Evolutionary conservation across 2,797 vertebrate genomes (phyloP), one percentile per base, ranked within the genome.

Genomic region (Gobionotothen gibberifrons): DNA sequence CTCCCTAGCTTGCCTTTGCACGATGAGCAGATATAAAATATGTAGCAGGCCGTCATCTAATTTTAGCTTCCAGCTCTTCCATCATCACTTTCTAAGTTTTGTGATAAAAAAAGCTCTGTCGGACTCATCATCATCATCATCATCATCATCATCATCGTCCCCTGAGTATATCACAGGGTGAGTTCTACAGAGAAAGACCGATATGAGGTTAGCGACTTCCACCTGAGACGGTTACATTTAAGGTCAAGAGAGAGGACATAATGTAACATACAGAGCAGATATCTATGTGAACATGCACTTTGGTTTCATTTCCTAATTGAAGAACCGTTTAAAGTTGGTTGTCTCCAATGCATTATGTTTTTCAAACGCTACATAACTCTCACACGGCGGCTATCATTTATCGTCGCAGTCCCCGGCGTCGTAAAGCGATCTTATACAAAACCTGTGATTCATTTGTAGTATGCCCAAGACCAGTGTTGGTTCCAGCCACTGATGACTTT

Each of bases 401-500:
- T 74, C 5, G n/a, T 64, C 49, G 13, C 32, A 15, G 72, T 71
- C 76, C 63, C 72, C 11, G 56, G 61, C 39, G 75, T 60, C 3
- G 61, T 55, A 64, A 89, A 87, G 36, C 52, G 46, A 77, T 57
- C 64, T 80, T 51, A 72, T 79, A 89, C 69, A 82, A 82, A 89
- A 87, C 61, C 61, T 14, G 69, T 61, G 70, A 87, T 82, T 90
- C 70, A 87, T 90, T 86, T 83, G 82, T 74, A 78, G 72, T 79
- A 65, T 32, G 68, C 78, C 62, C 53, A 43, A 72, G 80, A 86
- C 57, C 49, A 66, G 84, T 74, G 71, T 82, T 78, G 84, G 80
- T 83, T 87, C 69, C 71, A 77, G 87, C 84, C 86, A 54, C 88
- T 91, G 89, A 92, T 93, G 93, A 94, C 90, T 94, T 94, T 90